Percentiles rank a stretch among this genome's conserved stretches.
Conservation (phyloP, 2,113 vertebrate genomes). For the Hemibagrus wyckioides region DNA sequence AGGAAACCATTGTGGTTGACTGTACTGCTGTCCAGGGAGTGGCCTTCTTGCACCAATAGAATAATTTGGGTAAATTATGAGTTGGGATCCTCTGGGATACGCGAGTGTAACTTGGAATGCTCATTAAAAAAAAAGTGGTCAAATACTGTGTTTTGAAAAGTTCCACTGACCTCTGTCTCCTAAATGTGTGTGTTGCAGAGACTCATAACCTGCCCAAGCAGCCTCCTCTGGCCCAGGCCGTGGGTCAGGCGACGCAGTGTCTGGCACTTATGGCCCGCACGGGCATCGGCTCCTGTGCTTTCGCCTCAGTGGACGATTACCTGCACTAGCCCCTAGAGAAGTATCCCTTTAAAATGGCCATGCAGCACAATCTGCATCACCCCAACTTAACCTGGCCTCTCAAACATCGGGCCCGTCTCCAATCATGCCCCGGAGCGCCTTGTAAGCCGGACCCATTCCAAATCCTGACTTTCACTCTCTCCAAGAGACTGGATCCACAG, state of each 20-base stretch:
- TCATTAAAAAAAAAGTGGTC: background rate
- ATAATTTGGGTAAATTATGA: background rate
- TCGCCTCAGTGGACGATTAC: slow-evolving; percentile 97
- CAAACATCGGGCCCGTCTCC: slow-evolving; percentile 10
- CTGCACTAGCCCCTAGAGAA: slow-evolving; percentile 80
- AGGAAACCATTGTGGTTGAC: background rate
- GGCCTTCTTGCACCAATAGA: background rate
- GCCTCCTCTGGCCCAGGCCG: slow-evolving; percentile 91
- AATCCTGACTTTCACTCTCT: slow-evolving; percentile 35
- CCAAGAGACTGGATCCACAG: slow-evolving; percentile 49
- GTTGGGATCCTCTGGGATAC: background rate
- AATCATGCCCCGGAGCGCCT: slow-evolving; percentile 36
- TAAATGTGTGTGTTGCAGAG: slow-evolving; percentile 69
- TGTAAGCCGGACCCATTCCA: slow-evolving; percentile 39
- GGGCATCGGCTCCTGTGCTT: slow-evolving; percentile 93
- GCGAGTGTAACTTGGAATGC: background rate
- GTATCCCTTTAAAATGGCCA: slow-evolving; percentile 30
- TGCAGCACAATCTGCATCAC: slow-evolving; percentile 35
- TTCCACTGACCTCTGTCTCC: background rate
- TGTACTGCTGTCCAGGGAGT: background rate
- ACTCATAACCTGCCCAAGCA: slow-evolving; percentile 99
- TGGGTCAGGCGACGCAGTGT: slow-evolving; percentile 95
- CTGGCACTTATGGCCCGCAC: slow-evolving; percentile 96
- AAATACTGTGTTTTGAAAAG: background rate
- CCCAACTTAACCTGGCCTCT: slow-evolving; percentile 30